Percentiles rank a stretch among this genome's conserved stretches.
Evolutionary conservation across 1,140 invertebrate genomes (phyloP).

Genomic region (Conopomorpha cramerella): DNA sequence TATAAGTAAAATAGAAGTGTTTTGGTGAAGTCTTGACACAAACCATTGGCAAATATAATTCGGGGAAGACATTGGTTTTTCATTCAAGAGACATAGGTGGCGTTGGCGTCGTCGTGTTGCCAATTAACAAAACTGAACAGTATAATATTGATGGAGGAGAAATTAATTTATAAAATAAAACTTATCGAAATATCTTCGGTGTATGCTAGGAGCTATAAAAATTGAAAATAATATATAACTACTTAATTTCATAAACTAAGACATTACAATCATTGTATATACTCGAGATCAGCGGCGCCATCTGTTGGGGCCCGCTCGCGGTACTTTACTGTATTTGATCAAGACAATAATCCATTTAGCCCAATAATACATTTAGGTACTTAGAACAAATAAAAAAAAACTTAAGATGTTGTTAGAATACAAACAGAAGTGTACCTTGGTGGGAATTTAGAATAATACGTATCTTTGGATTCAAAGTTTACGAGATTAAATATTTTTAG

Average conservation of each 20-base stretch:
- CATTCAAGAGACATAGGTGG: too few relatives aligned
- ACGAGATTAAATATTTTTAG: constrained; percentile 21
- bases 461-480: constrained; percentile 46
- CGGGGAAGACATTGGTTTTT: too few relatives aligned
- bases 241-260: constrained; percentile 61
- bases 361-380: too few relatives aligned
- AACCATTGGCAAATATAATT: too few relatives aligned
- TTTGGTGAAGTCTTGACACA: too few relatives aligned
- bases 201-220: constrained; percentile 60
- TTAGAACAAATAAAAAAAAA: too few relatives aligned
- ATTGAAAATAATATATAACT: constrained; percentile 61
- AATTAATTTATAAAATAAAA: constrained; percentile 59
- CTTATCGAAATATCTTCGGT: constrained; percentile 61
- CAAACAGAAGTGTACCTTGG: constrained; percentile 45
- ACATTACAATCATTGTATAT: constrained; percentile 57
- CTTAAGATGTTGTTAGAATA: too few relatives aligned
- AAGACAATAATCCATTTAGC: too few relatives aligned
- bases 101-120: too few relatives aligned
- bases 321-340: too few relatives aligned
- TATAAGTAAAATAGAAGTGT: too few relatives aligned
- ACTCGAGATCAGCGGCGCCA: constrained; percentile 53
- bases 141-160: constrained; percentile 58
- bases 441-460: constrained; percentile 40
- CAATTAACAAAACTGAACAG: too few relatives aligned
- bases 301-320: constrained; percentile 38